Conservation (phyloP, 1,140 invertebrate genomes). For the Notospermus geniculatus region DNA sequence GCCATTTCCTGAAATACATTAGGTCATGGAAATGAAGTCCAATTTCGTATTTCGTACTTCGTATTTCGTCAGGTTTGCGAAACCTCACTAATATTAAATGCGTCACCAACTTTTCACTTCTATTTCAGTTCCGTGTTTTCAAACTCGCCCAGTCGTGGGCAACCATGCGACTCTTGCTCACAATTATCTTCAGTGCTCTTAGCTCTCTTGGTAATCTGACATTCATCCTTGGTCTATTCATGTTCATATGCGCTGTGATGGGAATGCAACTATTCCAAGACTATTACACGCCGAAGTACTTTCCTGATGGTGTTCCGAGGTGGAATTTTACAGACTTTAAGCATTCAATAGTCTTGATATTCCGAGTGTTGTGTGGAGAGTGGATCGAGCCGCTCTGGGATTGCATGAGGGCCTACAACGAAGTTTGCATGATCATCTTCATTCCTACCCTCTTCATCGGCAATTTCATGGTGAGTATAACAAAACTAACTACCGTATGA, state of each 20-base stretch:
- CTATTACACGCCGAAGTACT: slow-evolving; percentile 66
- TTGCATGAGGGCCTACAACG: slow-evolving; percentile 87
- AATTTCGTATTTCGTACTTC: no score
- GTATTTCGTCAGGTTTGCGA: no score
- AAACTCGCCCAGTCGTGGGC: slow-evolving; percentile 99
- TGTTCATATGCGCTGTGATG: slow-evolving; percentile 98
- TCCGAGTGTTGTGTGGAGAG: slow-evolving; percentile 95
- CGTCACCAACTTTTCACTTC: not conserved
- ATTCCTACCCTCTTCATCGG: slow-evolving; percentile 95
- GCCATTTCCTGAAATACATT: no score
- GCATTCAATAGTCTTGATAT: slow-evolving; percentile 98
- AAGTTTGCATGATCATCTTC: slow-evolving; percentile 93
- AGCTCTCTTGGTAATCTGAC: slow-evolving; percentile 96
- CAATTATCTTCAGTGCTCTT: slow-evolving; percentile 96
- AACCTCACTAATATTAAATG: no score
- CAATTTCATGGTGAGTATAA: slow-evolving; percentile 87
- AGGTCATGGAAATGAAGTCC: no score
- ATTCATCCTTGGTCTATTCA: slow-evolving; percentile 94
- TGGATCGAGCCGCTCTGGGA: slow-evolving; percentile 99
- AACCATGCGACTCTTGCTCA: slow-evolving; percentile 94
- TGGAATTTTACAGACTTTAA: slow-evolving; percentile 98
- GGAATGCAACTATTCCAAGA: slow-evolving; percentile 97
- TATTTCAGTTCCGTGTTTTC: slow-evolving; percentile 91
- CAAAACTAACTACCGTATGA: no score
- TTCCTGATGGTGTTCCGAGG: slow-evolving; percentile 53